phyloP scores from a whole-genome alignment of 1,140 invertebrate genomes.

The Caenorhabditis briggsae region DNA sequence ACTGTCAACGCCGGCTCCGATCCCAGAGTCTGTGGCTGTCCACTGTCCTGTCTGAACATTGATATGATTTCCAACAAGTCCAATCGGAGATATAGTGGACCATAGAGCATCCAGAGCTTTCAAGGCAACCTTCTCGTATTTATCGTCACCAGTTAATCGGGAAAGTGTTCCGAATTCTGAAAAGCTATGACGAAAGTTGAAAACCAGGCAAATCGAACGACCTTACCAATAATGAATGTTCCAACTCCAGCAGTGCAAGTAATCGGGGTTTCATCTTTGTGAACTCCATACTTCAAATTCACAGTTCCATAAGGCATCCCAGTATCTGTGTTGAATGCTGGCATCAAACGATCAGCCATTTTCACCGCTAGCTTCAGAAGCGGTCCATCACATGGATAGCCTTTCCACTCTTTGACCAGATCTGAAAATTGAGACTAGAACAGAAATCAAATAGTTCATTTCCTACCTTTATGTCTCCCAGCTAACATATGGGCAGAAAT shows the following conservation, averaged over 20 bases:
- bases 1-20: slow-evolving; percentile 90
- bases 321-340: slow-evolving; percentile 81
- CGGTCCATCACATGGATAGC: slow-evolving; percentile 90
- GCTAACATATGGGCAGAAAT: slow-evolving; percentile 94
- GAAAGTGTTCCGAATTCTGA: slow-evolving; percentile 93
- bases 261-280: slow-evolving; percentile 91
- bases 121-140: slow-evolving; percentile 93
- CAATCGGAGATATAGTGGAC: slow-evolving; percentile 87
- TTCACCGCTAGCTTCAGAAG: slow-evolving; percentile 92
- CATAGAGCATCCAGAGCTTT: slow-evolving; percentile 91
- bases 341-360: slow-evolving; percentile 86
- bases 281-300: slow-evolving; percentile 91
- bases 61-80: slow-evolving; percentile 93
- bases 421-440: slow-evolving; percentile 70
- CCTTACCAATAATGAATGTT: slow-evolving; percentile 86
- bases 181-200: not conserved
- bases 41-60: slow-evolving; percentile 92
- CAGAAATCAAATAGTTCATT: not conserved
- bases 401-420: slow-evolving; percentile 88
- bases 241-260: slow-evolving; percentile 98
- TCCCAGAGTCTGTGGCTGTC: slow-evolving; percentile 95
- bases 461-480: slow-evolving; percentile 67
- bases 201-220: not conserved
- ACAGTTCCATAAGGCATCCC: slow-evolving; percentile 99
- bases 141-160: slow-evolving; percentile 91